These are phyloP conservation scores for Amaurobius ferox DNA, from an alignment of 2,888 invertebrate species.

Conservation along the genomic window DNA sequence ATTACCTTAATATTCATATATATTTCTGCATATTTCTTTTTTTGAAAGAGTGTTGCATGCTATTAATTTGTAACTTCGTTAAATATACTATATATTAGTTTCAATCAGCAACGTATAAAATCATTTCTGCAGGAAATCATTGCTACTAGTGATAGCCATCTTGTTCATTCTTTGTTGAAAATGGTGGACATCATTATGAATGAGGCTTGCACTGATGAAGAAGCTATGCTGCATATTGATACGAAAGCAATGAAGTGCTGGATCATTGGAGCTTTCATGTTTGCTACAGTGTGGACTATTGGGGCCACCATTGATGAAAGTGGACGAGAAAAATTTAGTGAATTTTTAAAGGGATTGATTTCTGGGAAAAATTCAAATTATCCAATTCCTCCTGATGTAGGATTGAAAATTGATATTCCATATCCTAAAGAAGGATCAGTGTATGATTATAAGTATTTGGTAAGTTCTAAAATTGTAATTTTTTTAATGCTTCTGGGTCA, in stretches of 20 bases:
- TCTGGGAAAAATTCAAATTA: slow-evolving; percentile 78
- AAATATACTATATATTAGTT: too few relatives aligned
- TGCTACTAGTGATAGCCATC: slow-evolving; percentile 81
- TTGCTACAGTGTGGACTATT: slow-evolving; percentile 88
- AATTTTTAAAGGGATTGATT: slow-evolving; percentile 82
- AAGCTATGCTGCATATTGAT: slow-evolving; percentile 79
- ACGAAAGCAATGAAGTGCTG: slow-evolving; percentile 82
- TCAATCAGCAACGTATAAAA: too few relatives aligned
- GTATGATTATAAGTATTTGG: slow-evolving; percentile 88
- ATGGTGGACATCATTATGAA: slow-evolving; percentile 87
- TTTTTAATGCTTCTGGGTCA: too few relatives aligned
- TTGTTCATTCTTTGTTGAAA: slow-evolving; percentile 82
- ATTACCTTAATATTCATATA: too few relatives aligned
- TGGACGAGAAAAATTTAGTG: slow-evolving; percentile 87
- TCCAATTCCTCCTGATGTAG: slow-evolving; percentile 82
- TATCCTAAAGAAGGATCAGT: slow-evolving; percentile 86
- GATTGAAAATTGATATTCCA: slow-evolving; percentile 85
- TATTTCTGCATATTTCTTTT: too few relatives aligned
- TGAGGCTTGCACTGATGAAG: slow-evolving; percentile 83
- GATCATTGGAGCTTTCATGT: slow-evolving; percentile 82
- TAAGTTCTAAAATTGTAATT: too few relatives aligned
- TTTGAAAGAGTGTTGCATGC: too few relatives aligned
- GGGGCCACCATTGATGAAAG: slow-evolving; percentile 87
- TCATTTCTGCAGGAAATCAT: slow-evolving; percentile 76
- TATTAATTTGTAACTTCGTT: too few relatives aligned